A percentile compares a stretch with the other conserved stretches of the same genome.
Conservation (phyloP, 2,888 invertebrate genomes). For the Drosophila villosipedis region DNA sequence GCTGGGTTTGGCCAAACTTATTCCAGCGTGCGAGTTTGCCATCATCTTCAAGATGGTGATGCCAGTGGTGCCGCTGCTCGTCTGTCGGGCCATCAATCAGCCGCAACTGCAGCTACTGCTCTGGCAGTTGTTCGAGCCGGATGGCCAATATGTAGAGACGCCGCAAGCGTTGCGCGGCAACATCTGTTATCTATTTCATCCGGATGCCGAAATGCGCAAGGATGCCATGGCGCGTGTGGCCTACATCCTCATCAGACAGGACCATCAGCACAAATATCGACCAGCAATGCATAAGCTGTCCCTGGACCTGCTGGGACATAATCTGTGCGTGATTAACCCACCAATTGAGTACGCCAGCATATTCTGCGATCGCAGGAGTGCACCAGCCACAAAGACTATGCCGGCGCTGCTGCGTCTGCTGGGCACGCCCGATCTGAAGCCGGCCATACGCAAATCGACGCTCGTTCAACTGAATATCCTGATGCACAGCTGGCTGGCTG, state of each 20-base stretch:
- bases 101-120: slow-evolving; percentile 48
- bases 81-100: slow-evolving; percentile 57
- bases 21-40: slow-evolving; percentile 60
- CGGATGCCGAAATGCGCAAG: slow-evolving; percentile 59
- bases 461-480: slow-evolving; percentile 65
- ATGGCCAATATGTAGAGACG: slow-evolving; percentile 58
- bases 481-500: slow-evolving; percentile 68
- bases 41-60: slow-evolving; percentile 70
- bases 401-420: slow-evolving; percentile 77
- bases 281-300: slow-evolving; percentile 67
- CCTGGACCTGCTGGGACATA: slow-evolving; percentile 70
- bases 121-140: slow-evolving; percentile 79
- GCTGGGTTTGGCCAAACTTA: slow-evolving; percentile 72
- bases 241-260: slow-evolving; percentile 67
- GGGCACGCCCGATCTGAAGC: slow-evolving; percentile 74
- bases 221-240: slow-evolving; percentile 76
- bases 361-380: slow-evolving; percentile 55
- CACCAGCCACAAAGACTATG: slow-evolving; percentile 41
- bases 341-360: slow-evolving; percentile 68
- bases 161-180: slow-evolving; percentile 77
- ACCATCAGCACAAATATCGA: slow-evolving; percentile 54
- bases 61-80: slow-evolving; percentile 71
- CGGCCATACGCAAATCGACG: slow-evolving; percentile 79
- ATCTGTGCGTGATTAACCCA: slow-evolving; percentile 70
- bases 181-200: slow-evolving; percentile 78